Evolutionary conservation across 1,140 invertebrate species (phyloP).

Genomic region (Amphibalanus amphitrite): DNA sequence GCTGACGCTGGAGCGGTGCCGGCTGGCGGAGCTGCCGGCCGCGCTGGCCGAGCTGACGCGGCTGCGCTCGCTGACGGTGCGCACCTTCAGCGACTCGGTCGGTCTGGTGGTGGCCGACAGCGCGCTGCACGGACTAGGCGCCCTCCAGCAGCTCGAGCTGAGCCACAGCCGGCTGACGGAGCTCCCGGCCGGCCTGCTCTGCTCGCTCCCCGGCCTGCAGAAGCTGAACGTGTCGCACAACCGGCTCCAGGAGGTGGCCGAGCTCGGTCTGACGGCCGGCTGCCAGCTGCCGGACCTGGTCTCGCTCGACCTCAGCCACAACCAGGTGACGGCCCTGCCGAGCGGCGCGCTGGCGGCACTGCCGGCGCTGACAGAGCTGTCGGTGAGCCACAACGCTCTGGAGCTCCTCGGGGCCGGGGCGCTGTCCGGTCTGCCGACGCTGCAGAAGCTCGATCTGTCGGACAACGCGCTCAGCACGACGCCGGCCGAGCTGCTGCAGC

Average conservation of each 20-base stretch:
- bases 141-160: conserved; percentile 42
- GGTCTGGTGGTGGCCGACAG: conserved; percentile 12
- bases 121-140: conserved; percentile 12
- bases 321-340: conserved; percentile 57
- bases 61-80: no score
- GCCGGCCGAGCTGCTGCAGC: conserved; percentile 61
- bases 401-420: conserved; percentile 15
- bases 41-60: no score
- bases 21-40: no score
- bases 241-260: conserved; percentile 49
- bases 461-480: conserved; percentile 60
- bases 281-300: conserved; percentile 27
- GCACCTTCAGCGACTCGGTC: no score
- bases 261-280: conserved; percentile 42
- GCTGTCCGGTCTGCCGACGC: conserved; percentile 10
- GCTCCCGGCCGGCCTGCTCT: conserved; percentile 63
- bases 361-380: conserved; percentile 37
- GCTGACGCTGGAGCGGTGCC: no score
- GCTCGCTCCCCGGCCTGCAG: conserved; percentile 48
- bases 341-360: conserved; percentile 43
- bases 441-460: conserved; percentile 18
- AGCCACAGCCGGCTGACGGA: conserved; percentile 73
- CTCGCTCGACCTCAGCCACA: conserved; percentile 61
- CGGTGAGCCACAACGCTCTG: conserved; percentile 13
- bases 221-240: conserved; percentile 69